phyloP scores from a whole-genome alignment of 37 sponge, comb jelly and placozoan genomes.

The Tethya wilhelma region DNA sequence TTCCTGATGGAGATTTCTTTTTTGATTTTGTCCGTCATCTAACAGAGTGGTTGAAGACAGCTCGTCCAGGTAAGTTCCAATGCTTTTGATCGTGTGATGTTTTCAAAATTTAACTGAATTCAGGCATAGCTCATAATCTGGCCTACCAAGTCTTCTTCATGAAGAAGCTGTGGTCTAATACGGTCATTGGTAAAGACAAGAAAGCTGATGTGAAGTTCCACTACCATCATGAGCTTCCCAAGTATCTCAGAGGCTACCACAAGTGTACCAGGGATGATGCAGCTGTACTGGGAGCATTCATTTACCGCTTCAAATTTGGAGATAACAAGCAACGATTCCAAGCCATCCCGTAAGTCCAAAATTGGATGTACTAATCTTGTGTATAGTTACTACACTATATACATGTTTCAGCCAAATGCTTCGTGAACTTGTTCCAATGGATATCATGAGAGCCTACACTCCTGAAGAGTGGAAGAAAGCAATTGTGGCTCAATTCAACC shows the following conservation, averaged over 20 bases:
- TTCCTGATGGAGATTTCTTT: constrained; percentile 98
- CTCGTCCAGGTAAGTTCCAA: constrained; percentile 54
- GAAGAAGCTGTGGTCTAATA: constrained; percentile 95
- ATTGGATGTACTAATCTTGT: too few relatives aligned
- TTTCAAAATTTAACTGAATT: too few relatives aligned
- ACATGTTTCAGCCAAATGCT: constrained; percentile 71
- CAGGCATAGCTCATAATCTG: constrained; percentile 36
- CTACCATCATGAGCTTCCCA: constrained; percentile 97
- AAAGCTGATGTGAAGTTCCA: constrained; percentile 92
- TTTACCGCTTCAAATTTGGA: constrained; percentile 90
- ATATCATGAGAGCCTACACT: constrained; percentile 55
- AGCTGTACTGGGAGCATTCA: constrained; percentile 71
- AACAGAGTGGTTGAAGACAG: constrained; percentile 89
- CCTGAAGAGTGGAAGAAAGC: constrained; percentile 96
- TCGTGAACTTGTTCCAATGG: constrained; percentile 76
- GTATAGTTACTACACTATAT: not conserved
- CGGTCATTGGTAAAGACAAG: constrained; percentile 85
- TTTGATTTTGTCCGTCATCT: constrained; percentile 96
- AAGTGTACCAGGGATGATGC: constrained; percentile 83
- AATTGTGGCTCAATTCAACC: constrained; percentile 67
- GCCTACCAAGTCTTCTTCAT: constrained; percentile 95
- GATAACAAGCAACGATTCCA: constrained; percentile 66
- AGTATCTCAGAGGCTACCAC: constrained; percentile 97
- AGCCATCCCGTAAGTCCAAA: constrained; percentile 81
- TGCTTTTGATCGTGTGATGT: too few relatives aligned